A percentile compares a stretch with the other conserved stretches of the same genome.
Conservation (phyloP, 2,113 vertebrate species). For the Hippocampus barbouri region DNA sequence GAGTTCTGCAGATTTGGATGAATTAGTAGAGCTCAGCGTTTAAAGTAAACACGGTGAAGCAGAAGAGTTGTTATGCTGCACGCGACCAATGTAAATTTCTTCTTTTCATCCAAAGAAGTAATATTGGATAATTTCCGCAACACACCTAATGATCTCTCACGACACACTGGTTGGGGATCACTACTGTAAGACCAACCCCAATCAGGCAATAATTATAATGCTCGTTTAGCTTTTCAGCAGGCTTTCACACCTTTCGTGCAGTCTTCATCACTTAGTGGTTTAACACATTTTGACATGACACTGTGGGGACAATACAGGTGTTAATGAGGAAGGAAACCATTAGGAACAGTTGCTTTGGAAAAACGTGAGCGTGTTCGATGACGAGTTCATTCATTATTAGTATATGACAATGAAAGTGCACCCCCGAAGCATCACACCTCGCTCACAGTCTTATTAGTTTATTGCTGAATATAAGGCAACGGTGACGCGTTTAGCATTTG, state of each 20-base stretch:
- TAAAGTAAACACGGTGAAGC: too few species aligned
- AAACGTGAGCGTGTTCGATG: not conserved
- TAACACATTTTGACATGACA: not conserved
- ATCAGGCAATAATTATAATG: not conserved
- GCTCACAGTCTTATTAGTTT: constrained; percentile 45
- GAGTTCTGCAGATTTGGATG: too few species aligned
- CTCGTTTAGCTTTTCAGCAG: not conserved
- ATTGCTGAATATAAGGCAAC: constrained; percentile 58
- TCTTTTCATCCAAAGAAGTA: too few species aligned
- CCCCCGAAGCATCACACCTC: constrained; percentile 10
- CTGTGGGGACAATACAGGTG: not conserved
- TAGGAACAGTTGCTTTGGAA: not conserved
- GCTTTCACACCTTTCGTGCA: not conserved
- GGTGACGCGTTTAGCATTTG: constrained; percentile 47
- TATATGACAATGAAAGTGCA: not conserved
- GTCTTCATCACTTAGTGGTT: not conserved
- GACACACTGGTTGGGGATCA: too few species aligned
- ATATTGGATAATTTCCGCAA: too few species aligned
- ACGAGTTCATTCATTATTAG: not conserved
- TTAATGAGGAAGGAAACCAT: constrained; percentile 7
- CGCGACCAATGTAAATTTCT: too few species aligned
- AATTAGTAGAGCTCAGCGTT: too few species aligned
- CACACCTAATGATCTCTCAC: too few species aligned
- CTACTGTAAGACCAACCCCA: too few species aligned
- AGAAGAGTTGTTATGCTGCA: too few species aligned